These are phyloP conservation scores for Sthenelais limicola DNA, from an alignment of 2,888 invertebrate species.

Conservation along the genomic window DNA sequence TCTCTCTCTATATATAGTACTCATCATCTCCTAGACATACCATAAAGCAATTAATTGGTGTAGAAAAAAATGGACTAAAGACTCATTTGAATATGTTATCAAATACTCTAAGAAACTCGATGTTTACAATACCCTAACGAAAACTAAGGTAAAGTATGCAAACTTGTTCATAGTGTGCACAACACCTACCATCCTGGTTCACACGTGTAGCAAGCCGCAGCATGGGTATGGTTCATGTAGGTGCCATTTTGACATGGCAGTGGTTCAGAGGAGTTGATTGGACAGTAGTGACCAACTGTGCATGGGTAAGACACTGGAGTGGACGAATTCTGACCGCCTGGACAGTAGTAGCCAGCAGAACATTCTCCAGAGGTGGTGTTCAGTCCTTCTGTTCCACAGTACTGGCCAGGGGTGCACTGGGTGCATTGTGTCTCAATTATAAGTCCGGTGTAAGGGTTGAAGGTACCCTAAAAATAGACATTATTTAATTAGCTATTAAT, in stretches of 20 bases:
- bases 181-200: conserved; percentile 64
- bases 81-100: too few relatives aligned
- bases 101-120: too few relatives aligned
- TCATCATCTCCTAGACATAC: too few relatives aligned
- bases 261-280: conserved; percentile 60
- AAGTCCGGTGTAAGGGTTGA: conserved; percentile 65
- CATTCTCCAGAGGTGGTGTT: conserved; percentile 64
- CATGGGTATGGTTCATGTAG: conserved; percentile 55
- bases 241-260: conserved; percentile 68
- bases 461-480: conserved; percentile 64
- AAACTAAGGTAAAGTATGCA: too few relatives aligned
- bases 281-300: conserved; percentile 67
- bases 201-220: conserved; percentile 61
- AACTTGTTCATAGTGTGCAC: too few relatives aligned
- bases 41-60: too few relatives aligned
- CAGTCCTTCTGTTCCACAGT: conserved; percentile 64
- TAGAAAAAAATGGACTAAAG: too few relatives aligned
- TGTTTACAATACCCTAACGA: too few relatives aligned
- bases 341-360: conserved; percentile 69
- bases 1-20: too few relatives aligned
- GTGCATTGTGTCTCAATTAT: conserved; percentile 61
- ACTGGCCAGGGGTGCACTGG: conserved; percentile 62
- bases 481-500: too few relatives aligned
- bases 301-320: conserved; percentile 52
- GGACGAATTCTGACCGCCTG: conserved; percentile 51